Evolutionary conservation across 92 coral and sea anemone species (phyloP).

Genomic region (Bergia sp.): DNA sequence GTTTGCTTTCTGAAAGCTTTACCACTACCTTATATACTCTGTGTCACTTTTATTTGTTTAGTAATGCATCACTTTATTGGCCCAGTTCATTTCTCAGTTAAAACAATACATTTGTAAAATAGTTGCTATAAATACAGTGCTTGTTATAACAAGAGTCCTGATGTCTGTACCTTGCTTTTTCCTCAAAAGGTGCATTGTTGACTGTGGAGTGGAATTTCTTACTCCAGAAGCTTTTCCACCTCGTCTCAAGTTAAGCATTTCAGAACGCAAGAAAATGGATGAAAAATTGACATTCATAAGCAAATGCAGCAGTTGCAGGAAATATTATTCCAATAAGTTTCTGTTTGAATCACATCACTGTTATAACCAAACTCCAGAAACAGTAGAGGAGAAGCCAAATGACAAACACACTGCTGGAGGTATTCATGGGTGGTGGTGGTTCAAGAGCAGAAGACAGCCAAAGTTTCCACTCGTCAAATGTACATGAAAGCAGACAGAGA

Average conservation of each 20-base stretch:
- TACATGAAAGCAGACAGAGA: too few species aligned
- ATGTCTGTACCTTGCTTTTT: not conserved
- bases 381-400: too few species aligned
- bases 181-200: not conserved
- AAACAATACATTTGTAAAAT: too few species aligned
- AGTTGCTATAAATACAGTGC: not conserved
- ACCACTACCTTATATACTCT: too few species aligned
- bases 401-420: too few species aligned
- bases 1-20: too few species aligned
- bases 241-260: not conserved
- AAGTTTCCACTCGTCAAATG: too few species aligned
- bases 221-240: slow-evolving; percentile 13
- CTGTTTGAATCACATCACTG: slow-evolving; percentile 13
- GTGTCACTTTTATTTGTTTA: too few species aligned
- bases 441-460: too few species aligned
- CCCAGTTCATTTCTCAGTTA: too few species aligned
- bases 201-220: slow-evolving; percentile 3
- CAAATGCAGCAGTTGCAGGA: slow-evolving; percentile 10
- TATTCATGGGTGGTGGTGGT: too few species aligned
- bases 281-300: not conserved
- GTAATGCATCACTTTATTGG: too few species aligned
- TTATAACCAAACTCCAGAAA: not conserved
- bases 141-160: not conserved
- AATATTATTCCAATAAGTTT: not conserved
- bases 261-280: not conserved